Evolutionary conservation across 2,888 invertebrate genomes (phyloP).

Genomic region (Drosophila pegasa): DNA sequence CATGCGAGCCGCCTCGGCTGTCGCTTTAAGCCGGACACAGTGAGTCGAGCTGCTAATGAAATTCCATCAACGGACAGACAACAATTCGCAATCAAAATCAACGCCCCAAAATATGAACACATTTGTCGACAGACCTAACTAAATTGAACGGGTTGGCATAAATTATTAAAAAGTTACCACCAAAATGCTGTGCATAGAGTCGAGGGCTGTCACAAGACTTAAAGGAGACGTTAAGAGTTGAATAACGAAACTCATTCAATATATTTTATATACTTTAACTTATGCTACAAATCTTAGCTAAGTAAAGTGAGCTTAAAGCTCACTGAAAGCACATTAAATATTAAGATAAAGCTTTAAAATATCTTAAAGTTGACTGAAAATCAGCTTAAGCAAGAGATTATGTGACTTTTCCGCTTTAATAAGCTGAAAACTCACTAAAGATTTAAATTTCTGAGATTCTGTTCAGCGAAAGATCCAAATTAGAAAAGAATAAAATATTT

Average conservation of each 20-base stretch:
- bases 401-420: too few species aligned
- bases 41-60: constrained; percentile 42
- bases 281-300: too few species aligned
- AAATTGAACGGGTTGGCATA: constrained; percentile 41
- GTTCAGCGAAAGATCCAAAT: too few species aligned
- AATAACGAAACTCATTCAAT: background rate
- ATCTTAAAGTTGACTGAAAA: too few species aligned
- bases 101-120: constrained; percentile 60
- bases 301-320: too few species aligned
- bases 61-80: constrained; percentile 67
- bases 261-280: background rate
- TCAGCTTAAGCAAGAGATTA: too few species aligned
- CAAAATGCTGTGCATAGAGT: constrained; percentile 20
- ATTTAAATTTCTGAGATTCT: too few species aligned
- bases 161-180: constrained; percentile 54
- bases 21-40: constrained; percentile 40
- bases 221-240: background rate
- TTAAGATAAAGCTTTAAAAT: too few species aligned
- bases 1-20: constrained; percentile 60
- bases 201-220: constrained; percentile 1
- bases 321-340: background rate
- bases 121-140: constrained; percentile 51
- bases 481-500: too few species aligned
- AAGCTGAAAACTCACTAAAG: too few species aligned
- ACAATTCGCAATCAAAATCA: constrained; percentile 66